phyloP scores from a whole-genome alignment of 2,888 invertebrate species.

The Siphlonurus alternatus region DNA sequence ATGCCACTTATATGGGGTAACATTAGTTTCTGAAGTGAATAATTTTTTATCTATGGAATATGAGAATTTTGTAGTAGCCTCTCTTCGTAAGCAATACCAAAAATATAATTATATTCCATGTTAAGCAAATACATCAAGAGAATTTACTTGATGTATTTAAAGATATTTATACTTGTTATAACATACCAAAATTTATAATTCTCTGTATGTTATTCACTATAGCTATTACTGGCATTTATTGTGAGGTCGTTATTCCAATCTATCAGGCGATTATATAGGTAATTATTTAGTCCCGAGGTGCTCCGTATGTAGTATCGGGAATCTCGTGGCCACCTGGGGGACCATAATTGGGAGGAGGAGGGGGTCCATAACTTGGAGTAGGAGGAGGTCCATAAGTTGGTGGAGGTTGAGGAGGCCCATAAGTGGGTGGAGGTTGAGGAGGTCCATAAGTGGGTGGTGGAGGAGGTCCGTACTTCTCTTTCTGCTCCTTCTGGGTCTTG shows the following conservation, averaged over 20 bases:
- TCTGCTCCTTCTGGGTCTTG: slow-evolving; percentile 42
- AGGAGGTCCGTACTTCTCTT: not conserved
- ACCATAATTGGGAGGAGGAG: no score
- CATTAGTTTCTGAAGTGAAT: not conserved
- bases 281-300: no score
- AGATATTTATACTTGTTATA: not conserved
- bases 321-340: no score
- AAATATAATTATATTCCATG: no score
- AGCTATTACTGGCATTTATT: not conserved
- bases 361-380: no score
- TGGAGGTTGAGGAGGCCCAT: not conserved
- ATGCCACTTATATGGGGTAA: not conserved
- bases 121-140: not conserved
- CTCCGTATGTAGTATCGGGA: no score
- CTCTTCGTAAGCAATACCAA: no score
- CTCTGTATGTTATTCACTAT: not conserved
- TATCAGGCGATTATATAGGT: not conserved
- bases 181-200: not conserved
- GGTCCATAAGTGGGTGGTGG: not conserved
- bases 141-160: not conserved
- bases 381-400: no score
- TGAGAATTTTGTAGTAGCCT: no score
- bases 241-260: not conserved
- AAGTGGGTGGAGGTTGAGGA: not conserved
- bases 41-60: no score